A percentile compares a stretch with the other conserved stretches of the same genome.
These are phyloP conservation scores for Morelia viridis DNA, from an alignment of 2,797 vertebrate species.

Conservation along the genomic window DNA sequence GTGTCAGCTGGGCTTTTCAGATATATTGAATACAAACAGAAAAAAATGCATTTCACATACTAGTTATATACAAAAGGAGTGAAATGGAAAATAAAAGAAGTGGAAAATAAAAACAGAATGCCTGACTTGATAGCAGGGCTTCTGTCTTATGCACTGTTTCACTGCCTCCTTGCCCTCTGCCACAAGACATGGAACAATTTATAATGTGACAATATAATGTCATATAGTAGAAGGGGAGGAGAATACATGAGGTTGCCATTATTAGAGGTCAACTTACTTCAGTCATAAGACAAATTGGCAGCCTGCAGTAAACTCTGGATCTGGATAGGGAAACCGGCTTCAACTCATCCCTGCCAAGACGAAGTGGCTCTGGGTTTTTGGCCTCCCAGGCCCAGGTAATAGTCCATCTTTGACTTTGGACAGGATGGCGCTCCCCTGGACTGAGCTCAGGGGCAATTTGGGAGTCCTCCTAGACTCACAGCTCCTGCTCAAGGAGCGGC, in stretches of 20 bases:
- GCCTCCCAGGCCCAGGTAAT: background rate
- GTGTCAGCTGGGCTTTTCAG: background rate
- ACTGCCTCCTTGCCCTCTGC: background rate
- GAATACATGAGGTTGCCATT: background rate
- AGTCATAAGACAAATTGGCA: background rate
- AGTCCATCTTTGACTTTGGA: background rate
- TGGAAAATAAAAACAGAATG: background rate
- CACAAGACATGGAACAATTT: background rate
- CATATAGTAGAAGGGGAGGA: background rate
- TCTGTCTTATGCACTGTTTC: background rate
- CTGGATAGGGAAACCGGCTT: background rate
- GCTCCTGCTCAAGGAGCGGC: background rate
- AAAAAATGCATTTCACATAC: background rate
- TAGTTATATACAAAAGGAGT: background rate
- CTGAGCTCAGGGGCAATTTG: background rate
- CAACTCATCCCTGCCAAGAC: background rate
- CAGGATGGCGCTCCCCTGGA: background rate
- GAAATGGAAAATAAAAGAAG: background rate
- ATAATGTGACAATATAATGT: background rate
- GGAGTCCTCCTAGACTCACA: background rate
- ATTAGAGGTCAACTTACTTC: background rate
- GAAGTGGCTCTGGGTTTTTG: background rate
- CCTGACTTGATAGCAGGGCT: background rate
- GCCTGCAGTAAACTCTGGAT: background rate
- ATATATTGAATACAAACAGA: background rate